phyloP scores from a whole-genome alignment of 1,140 invertebrate genomes.

The Monochamus saltuarius region DNA sequence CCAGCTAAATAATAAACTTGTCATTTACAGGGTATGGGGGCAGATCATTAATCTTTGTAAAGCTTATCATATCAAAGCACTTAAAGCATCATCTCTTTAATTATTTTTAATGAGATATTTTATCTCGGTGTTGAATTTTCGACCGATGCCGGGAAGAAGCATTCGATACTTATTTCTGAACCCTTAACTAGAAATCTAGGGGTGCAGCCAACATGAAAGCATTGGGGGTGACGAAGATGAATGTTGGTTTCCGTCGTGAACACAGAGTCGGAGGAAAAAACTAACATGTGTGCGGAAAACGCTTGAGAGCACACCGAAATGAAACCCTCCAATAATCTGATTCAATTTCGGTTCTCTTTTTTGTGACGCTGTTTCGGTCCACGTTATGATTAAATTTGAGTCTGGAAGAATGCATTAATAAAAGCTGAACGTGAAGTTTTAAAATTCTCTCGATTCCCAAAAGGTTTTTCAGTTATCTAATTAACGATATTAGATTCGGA shows the following conservation, averaged over 20 bases:
- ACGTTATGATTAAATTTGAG: neutral
- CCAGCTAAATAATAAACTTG: conserved; percentile 1
- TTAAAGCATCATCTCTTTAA: conserved; percentile 16
- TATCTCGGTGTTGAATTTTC: conserved; percentile 6
- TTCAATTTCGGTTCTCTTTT: conserved; percentile 16
- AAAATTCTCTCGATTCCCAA: conserved; percentile 40
- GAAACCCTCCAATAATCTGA: conserved; percentile 21
- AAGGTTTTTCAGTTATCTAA: conserved; percentile 50
- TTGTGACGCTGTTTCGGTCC: neutral
- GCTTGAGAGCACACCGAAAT: conserved; percentile 31
- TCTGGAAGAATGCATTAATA: conserved; percentile 23
- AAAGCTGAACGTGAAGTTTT: conserved; percentile 33
- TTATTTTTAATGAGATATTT: conserved; percentile 16
- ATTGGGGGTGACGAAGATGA: conserved; percentile 30
- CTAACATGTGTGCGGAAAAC: conserved; percentile 31
- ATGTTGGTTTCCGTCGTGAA: conserved; percentile 31
- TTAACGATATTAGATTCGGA: conserved; percentile 52
- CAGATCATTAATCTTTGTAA: conserved; percentile 8
- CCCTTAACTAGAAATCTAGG: conserved; percentile 22
- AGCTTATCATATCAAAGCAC: conserved; percentile 9
- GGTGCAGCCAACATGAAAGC: conserved; percentile 22
- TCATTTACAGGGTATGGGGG: neutral
- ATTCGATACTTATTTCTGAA: conserved; percentile 19
- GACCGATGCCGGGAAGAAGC: neutral
- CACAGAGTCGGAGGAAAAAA: conserved; percentile 29